Conservation (phyloP, 2,888 invertebrate species). For the Metopia argyrocephala region DNA sequence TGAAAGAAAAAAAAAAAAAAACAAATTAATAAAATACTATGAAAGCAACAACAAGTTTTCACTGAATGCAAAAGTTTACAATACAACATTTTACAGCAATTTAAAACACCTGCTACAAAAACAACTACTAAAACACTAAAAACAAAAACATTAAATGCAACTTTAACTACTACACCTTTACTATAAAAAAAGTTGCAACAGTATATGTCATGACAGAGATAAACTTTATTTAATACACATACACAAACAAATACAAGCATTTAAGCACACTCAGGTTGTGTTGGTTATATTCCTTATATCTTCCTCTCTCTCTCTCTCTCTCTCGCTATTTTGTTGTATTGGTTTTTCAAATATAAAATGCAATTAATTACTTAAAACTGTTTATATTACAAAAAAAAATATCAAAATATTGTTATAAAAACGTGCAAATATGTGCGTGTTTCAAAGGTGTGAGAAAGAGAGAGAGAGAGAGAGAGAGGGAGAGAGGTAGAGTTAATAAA, state of each 20-base stretch:
- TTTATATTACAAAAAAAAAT: not conserved
- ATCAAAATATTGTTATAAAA: not conserved
- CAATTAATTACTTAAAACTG: constrained; percentile 63
- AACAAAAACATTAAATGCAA: not conserved
- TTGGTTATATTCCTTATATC: no score
- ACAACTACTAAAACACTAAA: constrained; percentile 25
- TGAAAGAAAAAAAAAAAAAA: constrained; percentile 6
- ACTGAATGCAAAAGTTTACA: constrained; percentile 51
- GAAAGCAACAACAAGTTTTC: not conserved
- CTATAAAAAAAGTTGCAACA: constrained; percentile 32
- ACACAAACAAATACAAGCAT: no score
- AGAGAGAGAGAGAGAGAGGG: not conserved
- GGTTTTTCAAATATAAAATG: constrained; percentile 55
- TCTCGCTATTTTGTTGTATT: not conserved
- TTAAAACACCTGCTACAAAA: constrained; percentile 64
- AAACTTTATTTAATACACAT: constrained; percentile 30
- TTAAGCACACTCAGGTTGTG: no score
- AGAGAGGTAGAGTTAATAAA: no score
- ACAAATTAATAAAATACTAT: constrained; percentile 8
- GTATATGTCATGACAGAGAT: constrained; percentile 20
- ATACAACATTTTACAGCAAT: constrained; percentile 63
- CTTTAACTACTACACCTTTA: constrained; percentile 17
- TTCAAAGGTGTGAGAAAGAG: no score
- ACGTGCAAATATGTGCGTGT: no score
- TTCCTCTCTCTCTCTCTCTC: no score